Percentiles rank a stretch among this genome's conserved stretches.
Conservation (phyloP, 2,797 vertebrate genomes). For the Microctenopoma steveboyesi region DNA sequence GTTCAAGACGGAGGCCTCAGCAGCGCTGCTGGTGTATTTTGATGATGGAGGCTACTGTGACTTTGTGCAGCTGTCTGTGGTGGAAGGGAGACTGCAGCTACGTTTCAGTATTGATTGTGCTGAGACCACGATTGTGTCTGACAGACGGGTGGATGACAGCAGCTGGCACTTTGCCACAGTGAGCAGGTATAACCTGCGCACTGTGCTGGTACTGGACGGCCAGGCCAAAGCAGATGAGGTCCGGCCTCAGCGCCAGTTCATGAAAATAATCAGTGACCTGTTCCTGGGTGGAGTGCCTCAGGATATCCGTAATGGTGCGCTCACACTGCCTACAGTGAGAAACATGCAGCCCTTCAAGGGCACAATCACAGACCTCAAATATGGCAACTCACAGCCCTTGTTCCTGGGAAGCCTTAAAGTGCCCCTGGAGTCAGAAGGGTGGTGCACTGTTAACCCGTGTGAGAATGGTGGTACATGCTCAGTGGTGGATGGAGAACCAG, state of each 20-base stretch:
- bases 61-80: conserved; percentile 94
- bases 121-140: conserved; percentile 87
- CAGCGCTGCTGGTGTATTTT: conserved; percentile 94
- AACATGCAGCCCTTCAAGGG: conserved; percentile 90
- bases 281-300: conserved; percentile 94
- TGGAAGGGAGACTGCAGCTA: conserved; percentile 91
- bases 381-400: conserved; percentile 89
- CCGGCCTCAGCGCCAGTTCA: conserved; percentile 90
- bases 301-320: conserved; percentile 90
- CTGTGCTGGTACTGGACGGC: conserved; percentile 90
- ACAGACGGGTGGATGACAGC: conserved; percentile 90
- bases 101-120: conserved; percentile 96
- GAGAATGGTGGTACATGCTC: conserved; percentile 95
- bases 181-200: conserved; percentile 90
- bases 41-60: conserved; percentile 98
- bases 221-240: conserved; percentile 89
- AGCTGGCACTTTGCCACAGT: conserved; percentile 92
- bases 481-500: conserved; percentile 88
- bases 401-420: conserved; percentile 92
- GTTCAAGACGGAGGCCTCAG: conserved; percentile 92
- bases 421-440: conserved; percentile 90
- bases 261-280: conserved; percentile 97
- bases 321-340: conserved; percentile 91
- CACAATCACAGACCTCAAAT: conserved; percentile 94
- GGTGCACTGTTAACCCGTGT: conserved; percentile 93